Conservation (phyloP, 2,888 invertebrate genomes). For the Horisme vitalbata region DNA sequence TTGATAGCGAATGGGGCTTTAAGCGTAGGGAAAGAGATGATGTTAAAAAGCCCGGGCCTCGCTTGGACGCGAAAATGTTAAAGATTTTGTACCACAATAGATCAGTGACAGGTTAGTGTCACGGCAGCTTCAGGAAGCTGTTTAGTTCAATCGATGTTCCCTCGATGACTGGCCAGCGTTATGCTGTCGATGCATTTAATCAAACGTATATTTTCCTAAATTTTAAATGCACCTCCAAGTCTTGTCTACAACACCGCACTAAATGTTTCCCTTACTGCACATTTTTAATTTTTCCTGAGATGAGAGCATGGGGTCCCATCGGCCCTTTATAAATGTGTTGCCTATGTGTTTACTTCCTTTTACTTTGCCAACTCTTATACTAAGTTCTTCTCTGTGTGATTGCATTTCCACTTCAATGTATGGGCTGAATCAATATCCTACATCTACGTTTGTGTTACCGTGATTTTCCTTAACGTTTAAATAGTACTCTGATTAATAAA, state of each 20-base stretch:
- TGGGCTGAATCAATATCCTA: slow-evolving; percentile 25
- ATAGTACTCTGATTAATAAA: slow-evolving; percentile 18
- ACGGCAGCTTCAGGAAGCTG: slow-evolving; percentile 66
- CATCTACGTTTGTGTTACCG: slow-evolving; percentile 21
- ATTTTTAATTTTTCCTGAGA: slow-evolving; percentile 53
- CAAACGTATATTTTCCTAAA: slow-evolving; percentile 47
- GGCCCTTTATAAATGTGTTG: slow-evolving; percentile 47
- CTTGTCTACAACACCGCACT: slow-evolving; percentile 70
- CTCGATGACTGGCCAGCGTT: slow-evolving; percentile 41
- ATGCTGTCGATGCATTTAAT: slow-evolving; percentile 50
- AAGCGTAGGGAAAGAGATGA: slow-evolving; percentile 94
- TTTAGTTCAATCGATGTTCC: slow-evolving; percentile 67
- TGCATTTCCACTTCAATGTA: slow-evolving; percentile 19
- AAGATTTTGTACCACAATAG: slow-evolving; percentile 77
- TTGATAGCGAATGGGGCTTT: slow-evolving; percentile 89
- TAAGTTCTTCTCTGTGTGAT: slow-evolving; percentile 12
- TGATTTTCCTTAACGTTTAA: slow-evolving; percentile 17
- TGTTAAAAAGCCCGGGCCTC: slow-evolving; percentile 97
- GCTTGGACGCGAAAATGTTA: slow-evolving; percentile 86
- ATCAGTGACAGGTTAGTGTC: slow-evolving; percentile 82
- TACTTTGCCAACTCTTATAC: slow-evolving; percentile 1
- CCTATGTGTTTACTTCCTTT: slow-evolving; percentile 41
- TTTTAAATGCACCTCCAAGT: slow-evolving; percentile 64
- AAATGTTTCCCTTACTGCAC: slow-evolving; percentile 71
- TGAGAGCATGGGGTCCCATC: slow-evolving; percentile 59